Evolutionary conservation across 2,113 vertebrate genomes (phyloP).

Genomic region (Charadrius vociferus): DNA sequence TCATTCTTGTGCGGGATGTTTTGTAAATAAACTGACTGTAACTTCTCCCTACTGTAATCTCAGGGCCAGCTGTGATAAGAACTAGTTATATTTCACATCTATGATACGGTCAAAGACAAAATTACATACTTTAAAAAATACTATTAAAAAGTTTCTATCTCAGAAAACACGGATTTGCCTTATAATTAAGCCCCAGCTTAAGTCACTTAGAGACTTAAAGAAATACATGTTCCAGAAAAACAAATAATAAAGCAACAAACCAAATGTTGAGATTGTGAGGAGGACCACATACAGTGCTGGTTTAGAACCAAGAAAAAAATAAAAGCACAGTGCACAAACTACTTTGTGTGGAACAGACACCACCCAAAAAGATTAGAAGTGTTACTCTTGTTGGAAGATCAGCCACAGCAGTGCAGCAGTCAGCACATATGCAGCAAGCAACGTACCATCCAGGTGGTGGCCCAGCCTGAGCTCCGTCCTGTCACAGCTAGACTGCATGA

Average conservation of each 20-base stretch:
- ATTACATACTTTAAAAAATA: neutral
- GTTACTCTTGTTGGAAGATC: neutral
- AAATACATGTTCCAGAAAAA: neutral
- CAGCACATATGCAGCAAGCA: neutral
- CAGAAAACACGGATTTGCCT: neutral
- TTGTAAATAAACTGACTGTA: neutral
- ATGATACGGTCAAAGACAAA: neutral
- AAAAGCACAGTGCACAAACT: neutral
- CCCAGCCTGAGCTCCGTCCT: neutral
- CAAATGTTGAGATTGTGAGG: neutral
- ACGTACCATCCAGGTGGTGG: neutral
- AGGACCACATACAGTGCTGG: neutral
- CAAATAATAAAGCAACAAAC: neutral
- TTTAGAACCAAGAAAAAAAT: neutral
- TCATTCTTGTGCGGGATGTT: neutral
- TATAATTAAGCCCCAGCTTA: neutral
- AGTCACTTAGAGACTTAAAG: neutral
- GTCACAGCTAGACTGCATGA: neutral
- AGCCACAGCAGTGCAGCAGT: neutral
- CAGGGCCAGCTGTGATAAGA: neutral
- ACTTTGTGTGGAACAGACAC: neutral
- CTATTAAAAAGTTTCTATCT: neutral
- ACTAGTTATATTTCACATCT: neutral
- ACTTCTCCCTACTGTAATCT: neutral
- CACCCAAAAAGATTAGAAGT: constrained; percentile 12